Evolutionary conservation across 1,140 invertebrate genomes (phyloP).

Genomic region (Bombyx mandarina): DNA sequence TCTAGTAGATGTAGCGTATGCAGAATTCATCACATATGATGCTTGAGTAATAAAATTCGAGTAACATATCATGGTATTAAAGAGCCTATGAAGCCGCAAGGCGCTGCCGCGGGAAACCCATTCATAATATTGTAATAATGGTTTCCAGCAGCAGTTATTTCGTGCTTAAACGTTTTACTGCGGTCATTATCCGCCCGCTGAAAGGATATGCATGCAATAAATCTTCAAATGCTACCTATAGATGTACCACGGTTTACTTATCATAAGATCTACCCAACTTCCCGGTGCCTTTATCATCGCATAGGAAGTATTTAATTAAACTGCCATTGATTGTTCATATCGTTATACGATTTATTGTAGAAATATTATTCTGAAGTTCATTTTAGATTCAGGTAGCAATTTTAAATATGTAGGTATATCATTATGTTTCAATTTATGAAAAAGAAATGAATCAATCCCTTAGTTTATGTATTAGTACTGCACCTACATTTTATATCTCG

Average conservation of each 20-base stretch:
- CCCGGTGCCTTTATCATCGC: slow-evolving; percentile 18
- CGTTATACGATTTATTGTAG: no score
- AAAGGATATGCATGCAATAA: slow-evolving; percentile 70
- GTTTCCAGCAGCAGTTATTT: slow-evolving; percentile 67
- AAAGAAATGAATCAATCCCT: no score
- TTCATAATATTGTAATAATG: slow-evolving; percentile 71
- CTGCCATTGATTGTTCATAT: slow-evolving; percentile 21
- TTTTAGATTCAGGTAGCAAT: no score
- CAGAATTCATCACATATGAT: no score
- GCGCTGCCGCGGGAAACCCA: slow-evolving; percentile 46
- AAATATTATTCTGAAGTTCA: no score
- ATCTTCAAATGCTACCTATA: slow-evolving; percentile 55
- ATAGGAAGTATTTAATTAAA: slow-evolving; percentile 45
- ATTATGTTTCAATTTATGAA: no score
- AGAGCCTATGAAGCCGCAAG: slow-evolving; percentile 26
- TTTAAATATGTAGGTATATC: slow-evolving; percentile 2
- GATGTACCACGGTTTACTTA: slow-evolving; percentile 37
- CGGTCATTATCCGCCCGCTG: slow-evolving; percentile 70
- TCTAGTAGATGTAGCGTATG: no score
- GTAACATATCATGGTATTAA: slow-evolving; percentile 1
- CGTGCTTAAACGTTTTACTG: slow-evolving; percentile 71
- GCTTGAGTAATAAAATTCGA: no score
- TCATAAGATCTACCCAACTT: slow-evolving; percentile 44
- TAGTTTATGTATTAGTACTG: slow-evolving; percentile 20
- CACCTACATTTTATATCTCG: slow-evolving; percentile 47